Percentiles rank a stretch among this genome's conserved stretches.
phyloP scores from a whole-genome alignment of 2,888 invertebrate species.

The Parnassius glacialis region DNA sequence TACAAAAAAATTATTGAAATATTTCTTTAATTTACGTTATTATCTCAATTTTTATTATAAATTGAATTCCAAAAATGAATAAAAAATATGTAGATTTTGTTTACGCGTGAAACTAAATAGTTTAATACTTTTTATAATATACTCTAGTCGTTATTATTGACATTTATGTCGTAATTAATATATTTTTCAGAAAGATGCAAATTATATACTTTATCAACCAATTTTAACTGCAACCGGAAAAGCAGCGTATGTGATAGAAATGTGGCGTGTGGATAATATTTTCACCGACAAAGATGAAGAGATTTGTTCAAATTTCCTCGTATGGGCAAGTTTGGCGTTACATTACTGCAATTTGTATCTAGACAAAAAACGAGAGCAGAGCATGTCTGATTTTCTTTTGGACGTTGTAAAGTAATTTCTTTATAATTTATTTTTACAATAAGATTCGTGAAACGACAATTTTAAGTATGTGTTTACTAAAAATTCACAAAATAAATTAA shows the following conservation, averaged over 20 bases:
- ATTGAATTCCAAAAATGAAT: too few relatives aligned
- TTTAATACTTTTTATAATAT: too few relatives aligned
- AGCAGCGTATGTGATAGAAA: conserved; percentile 84
- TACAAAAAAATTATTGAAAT: too few relatives aligned
- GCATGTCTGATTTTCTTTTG: conserved; percentile 88
- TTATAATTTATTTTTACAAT: conserved; percentile 6
- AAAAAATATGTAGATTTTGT: too few relatives aligned
- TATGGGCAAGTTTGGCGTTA: conserved; percentile 86
- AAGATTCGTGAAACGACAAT: too few relatives aligned
- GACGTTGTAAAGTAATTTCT: conserved; percentile 88
- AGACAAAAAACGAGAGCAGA: conserved; percentile 85
- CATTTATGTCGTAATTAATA: too few relatives aligned
- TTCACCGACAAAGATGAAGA: conserved; percentile 87
- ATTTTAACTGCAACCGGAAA: conserved; percentile 83
- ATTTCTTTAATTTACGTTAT: too few relatives aligned
- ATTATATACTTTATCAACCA: conserved; percentile 82
- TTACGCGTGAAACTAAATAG: too few relatives aligned
- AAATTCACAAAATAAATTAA: too few relatives aligned
- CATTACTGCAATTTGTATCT: conserved; percentile 86
- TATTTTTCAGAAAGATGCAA: conserved; percentile 52
- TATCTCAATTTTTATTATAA: too few relatives aligned
- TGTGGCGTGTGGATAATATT: conserved; percentile 79
- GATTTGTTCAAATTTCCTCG: conserved; percentile 82
- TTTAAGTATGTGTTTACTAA: too few relatives aligned
- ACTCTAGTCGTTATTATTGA: too few relatives aligned